phyloP scores from a whole-genome alignment of 1,140 invertebrate genomes.

The Drosophila funebris region DNA sequence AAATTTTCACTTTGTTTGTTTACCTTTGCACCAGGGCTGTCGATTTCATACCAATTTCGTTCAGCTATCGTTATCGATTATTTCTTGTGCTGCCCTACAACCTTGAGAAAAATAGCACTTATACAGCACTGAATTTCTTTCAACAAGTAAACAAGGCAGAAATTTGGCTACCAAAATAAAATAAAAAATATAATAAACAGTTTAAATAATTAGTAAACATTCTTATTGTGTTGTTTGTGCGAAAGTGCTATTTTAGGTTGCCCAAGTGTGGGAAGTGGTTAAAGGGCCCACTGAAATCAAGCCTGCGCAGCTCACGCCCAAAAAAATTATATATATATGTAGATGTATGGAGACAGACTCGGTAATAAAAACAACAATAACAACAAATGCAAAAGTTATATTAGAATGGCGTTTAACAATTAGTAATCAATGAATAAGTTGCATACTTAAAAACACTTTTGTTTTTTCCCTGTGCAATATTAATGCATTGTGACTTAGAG shows the following conservation, averaged over 20 bases:
- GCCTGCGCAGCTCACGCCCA: slow-evolving; percentile 66
- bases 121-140: slow-evolving; percentile 31
- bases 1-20: slow-evolving; percentile 67
- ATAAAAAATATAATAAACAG: slow-evolving; percentile 19
- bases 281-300: slow-evolving; percentile 15
- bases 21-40: slow-evolving; percentile 46
- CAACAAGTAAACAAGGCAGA: slow-evolving; percentile 45
- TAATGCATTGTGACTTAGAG: slow-evolving; percentile 46
- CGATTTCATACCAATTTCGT: not conserved
- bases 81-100: not conserved
- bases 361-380: slow-evolving; percentile 61
- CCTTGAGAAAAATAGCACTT: slow-evolving; percentile 3
- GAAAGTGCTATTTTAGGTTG: not conserved
- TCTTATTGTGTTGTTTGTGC: slow-evolving; percentile 8
- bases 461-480: slow-evolving; percentile 9
- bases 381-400: slow-evolving; percentile 29
- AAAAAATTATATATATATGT: slow-evolving; percentile 47
- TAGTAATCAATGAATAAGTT: slow-evolving; percentile 18
- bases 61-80: slow-evolving; percentile 16
- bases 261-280: not conserved
- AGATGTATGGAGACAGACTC: slow-evolving; percentile 30
- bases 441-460: slow-evolving; percentile 19
- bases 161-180: slow-evolving; percentile 15
- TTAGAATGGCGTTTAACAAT: slow-evolving; percentile 9
- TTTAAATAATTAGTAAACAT: slow-evolving; percentile 5